phyloP scores from a whole-genome alignment of 1,140 invertebrate species.

The Pseudoatta argentina region DNA sequence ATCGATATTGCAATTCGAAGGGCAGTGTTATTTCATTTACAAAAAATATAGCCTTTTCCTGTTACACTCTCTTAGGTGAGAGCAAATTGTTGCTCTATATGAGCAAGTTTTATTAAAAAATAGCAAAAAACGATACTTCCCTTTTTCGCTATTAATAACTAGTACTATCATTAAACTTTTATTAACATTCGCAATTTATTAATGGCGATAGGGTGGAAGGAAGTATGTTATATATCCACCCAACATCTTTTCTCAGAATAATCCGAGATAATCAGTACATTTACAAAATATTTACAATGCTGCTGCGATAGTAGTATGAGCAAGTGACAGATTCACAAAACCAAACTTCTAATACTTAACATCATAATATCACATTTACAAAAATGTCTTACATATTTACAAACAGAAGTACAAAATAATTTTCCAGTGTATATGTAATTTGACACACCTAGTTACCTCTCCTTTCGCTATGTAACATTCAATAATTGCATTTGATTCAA shows the following conservation, averaged over 20 bases:
- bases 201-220: slow-evolving; percentile 22
- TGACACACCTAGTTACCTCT: slow-evolving; percentile 8
- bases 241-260: slow-evolving; percentile 25
- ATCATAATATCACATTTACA: slow-evolving; percentile 61
- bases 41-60: slow-evolving; percentile 50
- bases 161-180: slow-evolving; percentile 19
- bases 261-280: slow-evolving; percentile 20
- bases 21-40: slow-evolving; percentile 52
- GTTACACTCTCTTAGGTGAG: slow-evolving; percentile 12
- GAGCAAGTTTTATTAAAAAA: slow-evolving; percentile 44
- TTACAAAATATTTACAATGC: slow-evolving; percentile 65
- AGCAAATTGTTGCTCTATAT: neutral
- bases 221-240: slow-evolving; percentile 24
- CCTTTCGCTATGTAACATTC: neutral
- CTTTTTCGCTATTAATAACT: slow-evolving; percentile 21
- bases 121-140: neutral
- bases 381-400: slow-evolving; percentile 43
- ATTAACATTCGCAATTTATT: slow-evolving; percentile 36
- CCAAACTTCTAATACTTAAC: slow-evolving; percentile 59
- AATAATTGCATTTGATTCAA: neutral
- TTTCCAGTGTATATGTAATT: slow-evolving; percentile 14
- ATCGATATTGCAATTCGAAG: slow-evolving; percentile 22
- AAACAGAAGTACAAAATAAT: slow-evolving; percentile 34
- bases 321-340: slow-evolving; percentile 68
- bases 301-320: slow-evolving; percentile 51